These are phyloP conservation scores for Gasterosteus aculeatus DNA, from an alignment of 2,113 vertebrate genomes.

Conservation along the genomic window DNA sequence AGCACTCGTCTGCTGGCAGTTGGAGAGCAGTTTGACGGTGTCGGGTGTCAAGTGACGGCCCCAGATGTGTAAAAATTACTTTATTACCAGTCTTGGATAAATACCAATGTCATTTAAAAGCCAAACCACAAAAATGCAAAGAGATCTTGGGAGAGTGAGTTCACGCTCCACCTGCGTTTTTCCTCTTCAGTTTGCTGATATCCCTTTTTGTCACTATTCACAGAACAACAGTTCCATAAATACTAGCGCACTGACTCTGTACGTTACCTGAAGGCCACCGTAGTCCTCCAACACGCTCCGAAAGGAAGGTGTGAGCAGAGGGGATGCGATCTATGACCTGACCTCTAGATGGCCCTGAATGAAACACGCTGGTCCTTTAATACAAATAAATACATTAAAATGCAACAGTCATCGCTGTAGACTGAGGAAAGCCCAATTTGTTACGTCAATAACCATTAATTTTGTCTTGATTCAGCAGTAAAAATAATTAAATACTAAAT, in stretches of 20 bases:
- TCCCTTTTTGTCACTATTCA: constrained; percentile 11
- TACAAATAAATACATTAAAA: background rate
- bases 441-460: background rate
- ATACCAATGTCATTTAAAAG: background rate
- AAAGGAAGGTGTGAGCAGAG: background rate
- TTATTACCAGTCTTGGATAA: background rate
- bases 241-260: background rate
- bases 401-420: background rate
- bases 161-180: constrained; percentile 26
- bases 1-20: background rate
- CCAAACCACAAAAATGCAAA: background rate
- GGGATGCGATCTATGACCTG: background rate
- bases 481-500: background rate
- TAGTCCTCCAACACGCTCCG: background rate
- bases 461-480: background rate
- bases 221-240: constrained; percentile 18
- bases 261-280: background rate
- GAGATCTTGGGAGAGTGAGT: constrained; percentile 25
- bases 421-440: background rate
- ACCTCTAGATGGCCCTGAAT: background rate
- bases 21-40: background rate
- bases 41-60: background rate
- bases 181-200: constrained; percentile 16
- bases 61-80: background rate
- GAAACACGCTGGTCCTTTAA: background rate